Percentiles rank a stretch among this genome's conserved stretches.
These are phyloP conservation scores for Lichenostomus cassidix DNA, from an alignment of 2,113 vertebrate genomes.

Conservation along the genomic window DNA sequence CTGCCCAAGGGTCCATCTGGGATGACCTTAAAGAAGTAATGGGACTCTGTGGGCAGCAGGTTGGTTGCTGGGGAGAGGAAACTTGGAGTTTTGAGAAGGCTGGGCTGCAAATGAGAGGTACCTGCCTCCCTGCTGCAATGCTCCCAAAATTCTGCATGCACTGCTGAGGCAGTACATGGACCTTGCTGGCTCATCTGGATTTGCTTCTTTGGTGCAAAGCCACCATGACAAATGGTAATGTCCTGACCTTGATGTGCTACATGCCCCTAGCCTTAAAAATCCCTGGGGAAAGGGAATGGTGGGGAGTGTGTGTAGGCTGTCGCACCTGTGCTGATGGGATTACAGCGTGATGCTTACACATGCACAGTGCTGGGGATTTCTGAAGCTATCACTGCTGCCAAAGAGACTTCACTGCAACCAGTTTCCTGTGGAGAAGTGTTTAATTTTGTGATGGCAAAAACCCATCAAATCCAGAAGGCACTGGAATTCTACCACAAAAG, in stretches of 20 bases:
- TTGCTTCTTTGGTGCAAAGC: fast-evolving
- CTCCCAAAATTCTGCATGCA: neutral
- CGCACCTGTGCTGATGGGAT: fast-evolving
- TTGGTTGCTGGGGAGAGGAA: neutral
- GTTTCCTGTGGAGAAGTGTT: fast-evolving
- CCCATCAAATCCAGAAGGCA: neutral
- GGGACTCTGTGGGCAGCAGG: fast-evolving
- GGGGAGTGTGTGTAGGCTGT: fast-evolving
- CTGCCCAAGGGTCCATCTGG: neutral
- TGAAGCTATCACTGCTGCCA: neutral
- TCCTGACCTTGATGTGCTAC: neutral
- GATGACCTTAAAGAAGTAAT: neutral
- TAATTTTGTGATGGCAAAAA: neutral
- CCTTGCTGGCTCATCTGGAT: neutral
- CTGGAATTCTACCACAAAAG: neutral
- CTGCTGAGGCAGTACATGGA: neutral
- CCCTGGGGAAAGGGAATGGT: neutral
- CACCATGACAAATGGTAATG: neutral
- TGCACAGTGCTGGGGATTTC: fast-evolving
- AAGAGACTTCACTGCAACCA: neutral
- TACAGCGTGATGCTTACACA: fast-evolving
- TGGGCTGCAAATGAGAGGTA: neutral
- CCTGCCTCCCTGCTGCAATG: neutral
- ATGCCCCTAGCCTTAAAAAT: neutral
- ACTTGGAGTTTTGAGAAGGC: neutral